Conservation (phyloP, 2,797 vertebrate species). For the Loris lydekkerianus region DNA sequence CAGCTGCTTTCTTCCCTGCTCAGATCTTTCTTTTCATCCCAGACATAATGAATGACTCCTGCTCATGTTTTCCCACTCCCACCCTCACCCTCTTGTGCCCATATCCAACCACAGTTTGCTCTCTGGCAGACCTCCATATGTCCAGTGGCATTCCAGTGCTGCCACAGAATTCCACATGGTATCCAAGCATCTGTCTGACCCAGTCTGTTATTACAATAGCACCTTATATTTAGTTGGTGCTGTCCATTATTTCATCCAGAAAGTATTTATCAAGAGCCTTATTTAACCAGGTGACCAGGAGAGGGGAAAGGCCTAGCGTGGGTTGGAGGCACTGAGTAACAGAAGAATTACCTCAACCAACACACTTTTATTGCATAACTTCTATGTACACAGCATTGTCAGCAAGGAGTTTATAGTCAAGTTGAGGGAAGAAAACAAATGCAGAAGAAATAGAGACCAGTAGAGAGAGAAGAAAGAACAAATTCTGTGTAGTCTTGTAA, state of each 20-base stretch:
- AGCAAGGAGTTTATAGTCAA: slow-evolving; percentile 47
- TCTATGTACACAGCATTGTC: neutral
- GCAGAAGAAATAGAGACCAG: neutral
- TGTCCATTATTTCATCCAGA: slow-evolving; percentile 75
- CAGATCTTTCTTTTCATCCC: slow-evolving; percentile 72
- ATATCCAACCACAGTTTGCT: slow-evolving; percentile 77
- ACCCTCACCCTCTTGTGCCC: slow-evolving; percentile 75
- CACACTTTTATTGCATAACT: slow-evolving; percentile 33
- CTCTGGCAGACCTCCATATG: slow-evolving; percentile 80
- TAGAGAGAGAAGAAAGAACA: neutral
- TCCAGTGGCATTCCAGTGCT: slow-evolving; percentile 72
- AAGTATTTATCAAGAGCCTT: slow-evolving; percentile 70
- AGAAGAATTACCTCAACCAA: slow-evolving; percentile 38
- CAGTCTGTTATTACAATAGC: slow-evolving; percentile 76
- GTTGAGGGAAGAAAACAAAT: slow-evolving; percentile 20
- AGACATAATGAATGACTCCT: slow-evolving; percentile 80
- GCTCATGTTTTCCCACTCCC: slow-evolving; percentile 76
- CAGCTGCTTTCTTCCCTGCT: slow-evolving; percentile 24
- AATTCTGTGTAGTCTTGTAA: neutral
- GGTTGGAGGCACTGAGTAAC: neutral
- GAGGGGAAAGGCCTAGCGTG: neutral
- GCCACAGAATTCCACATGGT: slow-evolving; percentile 74
- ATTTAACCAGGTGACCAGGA: slow-evolving; percentile 67
- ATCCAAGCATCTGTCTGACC: slow-evolving; percentile 72
- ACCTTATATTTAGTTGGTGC: slow-evolving; percentile 78